A percentile compares a stretch with the other conserved stretches of the same genome.
These are phyloP conservation scores for Erinaceus europaeus DNA, from an alignment of 2,113 vertebrate species.

Conservation along the genomic window DNA sequence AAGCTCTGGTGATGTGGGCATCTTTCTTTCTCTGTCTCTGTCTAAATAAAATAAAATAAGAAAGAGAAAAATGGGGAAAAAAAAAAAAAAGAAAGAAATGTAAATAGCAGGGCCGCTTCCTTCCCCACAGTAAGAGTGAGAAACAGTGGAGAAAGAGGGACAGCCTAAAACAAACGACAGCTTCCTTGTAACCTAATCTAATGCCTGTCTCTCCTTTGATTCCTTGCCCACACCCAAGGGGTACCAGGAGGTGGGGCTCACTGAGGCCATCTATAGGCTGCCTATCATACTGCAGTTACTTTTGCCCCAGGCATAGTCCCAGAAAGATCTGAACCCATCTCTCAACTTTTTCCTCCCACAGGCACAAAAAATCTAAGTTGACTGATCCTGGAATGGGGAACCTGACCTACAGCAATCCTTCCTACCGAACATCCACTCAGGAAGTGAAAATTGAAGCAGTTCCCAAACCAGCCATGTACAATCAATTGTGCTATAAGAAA, in stretches of 20 bases:
- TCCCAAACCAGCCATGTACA: slow-evolving; percentile 95
- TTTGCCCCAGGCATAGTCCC: not conserved
- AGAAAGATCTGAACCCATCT: slow-evolving; percentile 26
- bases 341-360: slow-evolving; percentile 73
- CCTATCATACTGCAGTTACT: not conserved
- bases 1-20: too few relatives aligned
- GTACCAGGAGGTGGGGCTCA: not conserved
- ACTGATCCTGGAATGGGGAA: slow-evolving; percentile 93
- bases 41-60: too few relatives aligned
- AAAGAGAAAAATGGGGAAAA: too few relatives aligned
- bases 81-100: not conserved
- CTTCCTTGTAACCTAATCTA: slow-evolving; percentile 8
- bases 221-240: not conserved
- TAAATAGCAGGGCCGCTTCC: not conserved
- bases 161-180: not conserved
- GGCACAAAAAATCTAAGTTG: slow-evolving; percentile 96
- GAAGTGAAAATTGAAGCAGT: slow-evolving; percentile 97
- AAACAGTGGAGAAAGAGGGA: not conserved
- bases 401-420: slow-evolving; percentile 98
- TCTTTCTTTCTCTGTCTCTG: too few relatives aligned
- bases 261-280: not conserved
- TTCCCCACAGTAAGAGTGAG: not conserved
- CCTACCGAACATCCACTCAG: slow-evolving; percentile 96
- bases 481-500: slow-evolving; percentile 97
- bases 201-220: not conserved